phyloP scores from a whole-genome alignment of 2,113 vertebrate genomes.

The Sitta europaea region DNA sequence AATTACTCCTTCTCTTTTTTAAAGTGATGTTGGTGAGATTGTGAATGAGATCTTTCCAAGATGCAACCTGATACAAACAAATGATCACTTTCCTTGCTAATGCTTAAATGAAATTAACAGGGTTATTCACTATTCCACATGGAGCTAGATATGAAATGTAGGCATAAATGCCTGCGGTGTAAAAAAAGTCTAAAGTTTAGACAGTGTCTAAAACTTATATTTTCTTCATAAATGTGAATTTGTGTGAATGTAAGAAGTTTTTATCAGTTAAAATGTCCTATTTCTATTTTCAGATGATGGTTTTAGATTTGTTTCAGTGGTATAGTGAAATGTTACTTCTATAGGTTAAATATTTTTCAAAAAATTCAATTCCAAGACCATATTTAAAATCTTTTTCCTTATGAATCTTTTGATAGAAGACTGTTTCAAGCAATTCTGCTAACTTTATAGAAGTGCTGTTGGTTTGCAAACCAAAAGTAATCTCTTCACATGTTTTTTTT shows the following conservation, averaged over 20 bases:
- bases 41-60: neutral
- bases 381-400: neutral
- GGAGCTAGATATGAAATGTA: neutral
- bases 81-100: neutral
- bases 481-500: neutral
- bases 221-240: neutral
- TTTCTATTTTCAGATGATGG: neutral
- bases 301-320: neutral
- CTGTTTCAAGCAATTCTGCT: neutral
- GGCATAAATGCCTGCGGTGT: neutral
- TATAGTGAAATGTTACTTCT: neutral
- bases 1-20: neutral
- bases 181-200: too few relatives aligned
- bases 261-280: neutral
- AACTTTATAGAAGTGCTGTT: neutral
- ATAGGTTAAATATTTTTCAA: accelerated
- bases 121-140: neutral
- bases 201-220: neutral
- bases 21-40: neutral
- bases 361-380: neutral
- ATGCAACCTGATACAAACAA: neutral
- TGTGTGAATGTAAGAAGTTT: neutral
- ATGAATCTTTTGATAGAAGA: neutral
- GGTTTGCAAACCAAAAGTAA: neutral
- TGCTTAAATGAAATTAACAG: neutral